phyloP scores from a whole-genome alignment of 2,888 invertebrate species.

The Pherbina coryleti region DNA sequence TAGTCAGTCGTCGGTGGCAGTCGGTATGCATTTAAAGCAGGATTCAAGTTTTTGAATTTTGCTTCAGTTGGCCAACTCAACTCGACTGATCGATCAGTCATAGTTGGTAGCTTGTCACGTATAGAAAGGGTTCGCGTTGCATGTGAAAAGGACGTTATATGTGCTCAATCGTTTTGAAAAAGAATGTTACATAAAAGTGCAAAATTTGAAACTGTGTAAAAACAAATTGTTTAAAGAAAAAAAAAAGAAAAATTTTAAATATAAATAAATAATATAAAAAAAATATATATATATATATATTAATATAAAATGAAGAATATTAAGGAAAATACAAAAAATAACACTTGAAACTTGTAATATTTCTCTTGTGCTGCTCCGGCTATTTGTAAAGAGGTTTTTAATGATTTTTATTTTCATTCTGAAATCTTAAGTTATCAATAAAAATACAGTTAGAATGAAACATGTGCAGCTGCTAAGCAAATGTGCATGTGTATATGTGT shows the following conservation, averaged over 20 bases:
- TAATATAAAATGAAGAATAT: not conserved
- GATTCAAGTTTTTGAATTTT: not conserved
- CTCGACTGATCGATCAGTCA: slow-evolving; percentile 40
- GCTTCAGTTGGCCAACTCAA: slow-evolving; percentile 5
- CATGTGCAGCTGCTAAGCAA: not conserved
- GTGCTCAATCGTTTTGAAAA: not conserved
- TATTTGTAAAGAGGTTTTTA: too few relatives aligned
- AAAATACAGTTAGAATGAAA: not conserved
- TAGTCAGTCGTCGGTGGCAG: not conserved
- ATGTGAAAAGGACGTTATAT: too few relatives aligned
- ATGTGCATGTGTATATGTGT: not conserved
- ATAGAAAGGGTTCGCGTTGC: slow-evolving; percentile 27
- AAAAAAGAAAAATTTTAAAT: slow-evolving; percentile 3
- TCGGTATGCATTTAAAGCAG: not conserved
- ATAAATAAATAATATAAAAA: not conserved
- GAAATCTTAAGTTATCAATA: too few relatives aligned
- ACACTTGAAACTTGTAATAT: not conserved
- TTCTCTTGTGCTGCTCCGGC: too few relatives aligned
- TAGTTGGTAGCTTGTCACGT: slow-evolving; percentile 45
- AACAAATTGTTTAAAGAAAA: not conserved
- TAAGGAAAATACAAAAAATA: not conserved
- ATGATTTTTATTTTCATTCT: too few relatives aligned
- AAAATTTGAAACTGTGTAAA: not conserved
- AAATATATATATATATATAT: not conserved
- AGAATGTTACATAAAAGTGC: slow-evolving; percentile 11